Evolutionary conservation across 2,888 invertebrate species (phyloP), one percentile per base, ranked within the genome.

Genomic region (Latheticus oryzae): DNA sequence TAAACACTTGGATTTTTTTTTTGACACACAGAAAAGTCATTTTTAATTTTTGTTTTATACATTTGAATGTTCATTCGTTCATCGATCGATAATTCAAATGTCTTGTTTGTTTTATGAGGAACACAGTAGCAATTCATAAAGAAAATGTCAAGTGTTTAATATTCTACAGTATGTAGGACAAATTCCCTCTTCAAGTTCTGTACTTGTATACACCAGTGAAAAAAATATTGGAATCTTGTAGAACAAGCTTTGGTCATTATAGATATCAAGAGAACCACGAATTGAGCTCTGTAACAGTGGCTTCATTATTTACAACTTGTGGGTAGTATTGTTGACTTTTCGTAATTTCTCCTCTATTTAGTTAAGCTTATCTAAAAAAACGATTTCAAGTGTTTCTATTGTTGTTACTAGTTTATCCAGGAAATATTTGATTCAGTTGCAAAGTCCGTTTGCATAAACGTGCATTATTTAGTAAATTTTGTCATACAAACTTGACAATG

Each of bases 401-500:
- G n/a, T n/a, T n/a, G n/a, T n/a, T n/a, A n/a, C n/a, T n/a, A n/a
- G n/a, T n/a, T n/a, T n/a, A n/a, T n/a, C n/a, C n/a, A n/a, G n/a
- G n/a, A n/a, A n/a, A n/a, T n/a, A n/a, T n/a, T n/a, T n/a, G n/a
- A n/a, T 47, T 24, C 21, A 17, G 12, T 13, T 13, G 13, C 13
- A 35, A 35, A 30, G 8, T 45, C 32, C 32, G 47, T 21, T 35
- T 35, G 15, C 35, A 33, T 47, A 50, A 50, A 38, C 38, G 52
- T 42, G 35, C 32, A 52, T 40, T 32, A 52, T 52, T 52, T 52
- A 52, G 11, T 24, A 33, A 52, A 52, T 52, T 42, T 23, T 33
- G 19, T 52, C 52, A 42, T 42, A 52, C 15, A 52, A 24, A 16
- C 35, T 26, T 45, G 53, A 54, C 53, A 54, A 54, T 57, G 47